phyloP scores from a whole-genome alignment of 1,140 invertebrate genomes.

The Pseudobourletiella spinata region DNA sequence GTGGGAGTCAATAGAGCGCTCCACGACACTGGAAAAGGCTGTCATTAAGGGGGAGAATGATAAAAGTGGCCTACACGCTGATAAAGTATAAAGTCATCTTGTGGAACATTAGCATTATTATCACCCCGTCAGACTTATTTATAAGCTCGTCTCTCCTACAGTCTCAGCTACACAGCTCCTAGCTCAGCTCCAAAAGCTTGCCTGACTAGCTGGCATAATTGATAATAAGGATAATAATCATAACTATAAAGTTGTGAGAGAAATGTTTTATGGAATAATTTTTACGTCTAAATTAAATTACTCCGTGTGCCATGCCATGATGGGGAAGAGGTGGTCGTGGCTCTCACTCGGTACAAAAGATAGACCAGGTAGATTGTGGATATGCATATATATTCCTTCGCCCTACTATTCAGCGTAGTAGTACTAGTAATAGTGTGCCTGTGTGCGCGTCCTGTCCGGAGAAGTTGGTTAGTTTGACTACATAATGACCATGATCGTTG shows the following conservation, averaged over 20 bases:
- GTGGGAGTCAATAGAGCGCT: background rate
- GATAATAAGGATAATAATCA: constrained; percentile 6
- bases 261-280: background rate
- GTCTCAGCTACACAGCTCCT: background rate
- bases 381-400: too few species aligned
- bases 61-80: too few species aligned
- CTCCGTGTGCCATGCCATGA: background rate
- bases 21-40: background rate
- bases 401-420: too few species aligned
- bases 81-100: background rate
- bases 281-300: constrained; percentile 6
- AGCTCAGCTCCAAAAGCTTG: background rate
- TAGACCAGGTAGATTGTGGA: too few species aligned
- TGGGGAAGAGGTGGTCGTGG: too few species aligned
- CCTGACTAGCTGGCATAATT: background rate
- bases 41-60: background rate
- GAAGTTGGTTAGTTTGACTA: too few species aligned
- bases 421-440: too few species aligned
- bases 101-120: constrained; percentile 1
- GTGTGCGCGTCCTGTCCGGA: too few species aligned
- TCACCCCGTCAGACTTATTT: background rate
- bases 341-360: too few species aligned
- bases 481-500: too few species aligned
- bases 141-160: background rate
- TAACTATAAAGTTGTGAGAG: constrained; percentile 6